Conservation (phyloP, 2,888 invertebrate species). For the Carterocephalus palaemon region DNA sequence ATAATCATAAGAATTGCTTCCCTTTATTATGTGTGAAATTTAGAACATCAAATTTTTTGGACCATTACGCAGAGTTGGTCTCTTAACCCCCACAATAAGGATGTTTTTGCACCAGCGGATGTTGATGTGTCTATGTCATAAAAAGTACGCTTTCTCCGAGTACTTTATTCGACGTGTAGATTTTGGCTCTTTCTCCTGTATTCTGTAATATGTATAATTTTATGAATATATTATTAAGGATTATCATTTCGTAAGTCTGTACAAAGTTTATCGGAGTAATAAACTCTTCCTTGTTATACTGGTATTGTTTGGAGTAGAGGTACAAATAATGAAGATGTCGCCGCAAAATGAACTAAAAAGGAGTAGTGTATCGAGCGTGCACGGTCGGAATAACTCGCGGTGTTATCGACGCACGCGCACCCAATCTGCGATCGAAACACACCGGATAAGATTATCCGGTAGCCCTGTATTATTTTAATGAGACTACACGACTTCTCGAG, state of each 20-base stretch:
- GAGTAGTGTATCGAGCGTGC: constrained; percentile 68
- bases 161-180: constrained; percentile 57
- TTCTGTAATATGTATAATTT: constrained; percentile 62
- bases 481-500: constrained; percentile 76
- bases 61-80: constrained; percentile 38
- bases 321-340: constrained; percentile 75
- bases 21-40: constrained; percentile 78
- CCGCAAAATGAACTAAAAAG: constrained; percentile 70
- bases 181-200: constrained; percentile 57
- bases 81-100: constrained; percentile 40
- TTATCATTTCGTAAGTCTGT: constrained; percentile 52
- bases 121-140: constrained; percentile 27
- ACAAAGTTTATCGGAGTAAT: constrained; percentile 39
- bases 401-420: constrained; percentile 77
- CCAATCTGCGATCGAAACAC: constrained; percentile 77
- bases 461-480: constrained; percentile 79
- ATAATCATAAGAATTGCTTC: constrained; percentile 79
- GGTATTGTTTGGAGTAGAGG: constrained; percentile 37
- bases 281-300: constrained; percentile 19
- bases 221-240: constrained; percentile 67
- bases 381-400: constrained; percentile 71
- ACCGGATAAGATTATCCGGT: constrained; percentile 79
- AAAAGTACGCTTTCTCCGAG: constrained; percentile 54
- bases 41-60: constrained; percentile 52
- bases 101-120: constrained; percentile 38